These are phyloP conservation scores for Apaloderma vittatum DNA, from an alignment of 2,113 vertebrate species.

Conservation along the genomic window DNA sequence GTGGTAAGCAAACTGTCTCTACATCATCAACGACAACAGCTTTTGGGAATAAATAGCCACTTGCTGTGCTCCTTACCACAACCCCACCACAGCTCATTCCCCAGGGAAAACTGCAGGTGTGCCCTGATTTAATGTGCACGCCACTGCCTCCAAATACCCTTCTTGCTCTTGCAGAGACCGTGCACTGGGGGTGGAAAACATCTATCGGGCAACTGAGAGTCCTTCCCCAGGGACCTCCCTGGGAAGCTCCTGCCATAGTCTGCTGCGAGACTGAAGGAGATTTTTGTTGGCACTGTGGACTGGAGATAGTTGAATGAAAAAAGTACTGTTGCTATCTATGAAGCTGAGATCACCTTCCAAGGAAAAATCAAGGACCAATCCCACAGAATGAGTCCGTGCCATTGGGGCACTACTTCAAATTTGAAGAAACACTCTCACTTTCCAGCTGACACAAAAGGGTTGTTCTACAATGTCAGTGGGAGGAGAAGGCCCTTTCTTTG, in stretches of 20 bases:
- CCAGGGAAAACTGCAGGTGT: neutral
- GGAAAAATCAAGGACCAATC: neutral
- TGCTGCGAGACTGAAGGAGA: neutral
- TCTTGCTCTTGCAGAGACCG: neutral
- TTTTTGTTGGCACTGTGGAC: neutral
- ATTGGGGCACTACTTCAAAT: neutral
- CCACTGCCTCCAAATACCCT: neutral
- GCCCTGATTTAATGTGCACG: neutral
- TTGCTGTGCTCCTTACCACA: neutral
- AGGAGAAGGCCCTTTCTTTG: neutral
- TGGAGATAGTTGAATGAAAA: neutral
- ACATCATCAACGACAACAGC: accelerated
- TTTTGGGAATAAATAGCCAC: neutral
- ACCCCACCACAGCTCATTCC: neutral
- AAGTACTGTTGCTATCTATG: neutral
- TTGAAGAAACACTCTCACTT: neutral
- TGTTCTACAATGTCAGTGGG: neutral
- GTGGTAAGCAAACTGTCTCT: accelerated
- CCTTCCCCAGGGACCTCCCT: neutral
- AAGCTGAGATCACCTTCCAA: neutral
- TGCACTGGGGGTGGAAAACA: neutral
- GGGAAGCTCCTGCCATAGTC: neutral
- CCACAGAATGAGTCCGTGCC: neutral
- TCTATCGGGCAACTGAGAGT: neutral
- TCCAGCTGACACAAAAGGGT: neutral